Base-by-base conservation (phyloP, 2,888 invertebrate species). In the Aphodius granarius region DNA sequence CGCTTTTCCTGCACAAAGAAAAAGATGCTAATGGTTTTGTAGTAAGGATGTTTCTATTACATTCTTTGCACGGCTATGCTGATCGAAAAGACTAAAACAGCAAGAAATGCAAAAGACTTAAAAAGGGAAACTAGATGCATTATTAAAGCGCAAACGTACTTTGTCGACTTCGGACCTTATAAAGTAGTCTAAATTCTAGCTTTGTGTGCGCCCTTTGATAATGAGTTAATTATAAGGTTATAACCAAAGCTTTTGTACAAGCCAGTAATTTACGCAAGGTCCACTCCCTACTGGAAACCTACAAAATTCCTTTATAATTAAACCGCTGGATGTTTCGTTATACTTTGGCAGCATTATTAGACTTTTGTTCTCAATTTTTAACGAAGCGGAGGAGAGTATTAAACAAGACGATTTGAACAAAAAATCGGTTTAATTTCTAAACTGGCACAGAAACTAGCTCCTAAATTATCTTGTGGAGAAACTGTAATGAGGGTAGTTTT, bases 401-500 rank as follows among this genome's bases (percentile, higher is more conserved):
- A 43, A 43, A 43, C 43, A 6, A 43, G 13, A 43, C 6, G 3
- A 3, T 43, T 43, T 9, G 2, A 43, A 13, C 6, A 43, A 43
- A 43, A 43, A 13, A n/a, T n/a, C n/a, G n/a, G n/a, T n/a, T 43
- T 43, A 43, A n/a, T n/a, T 43, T 9, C 43, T 6, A 43, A 43
- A 43, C 43, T 43, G 13, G 13, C 13, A 1, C 1, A 9, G 13
- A 43, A 20, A 64, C 9, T 22, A 66, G 70, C 43, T 66, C 64
- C 22, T 72, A 66, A 77, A 71, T 74, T 76, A 71, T 74, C 75
- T 75, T 78, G 66, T 79, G 79, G 78, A 78, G 77, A 78, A 75
- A 43, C 71, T 74, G 75, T 80, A 79, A 79, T 78, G 77, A 80
- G 79, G 78, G 73, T 66, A 73, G 75, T 75, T 79, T 78, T 78